Conservation (phyloP, 2,888 invertebrate species). For the Podabrus alpinus region DNA sequence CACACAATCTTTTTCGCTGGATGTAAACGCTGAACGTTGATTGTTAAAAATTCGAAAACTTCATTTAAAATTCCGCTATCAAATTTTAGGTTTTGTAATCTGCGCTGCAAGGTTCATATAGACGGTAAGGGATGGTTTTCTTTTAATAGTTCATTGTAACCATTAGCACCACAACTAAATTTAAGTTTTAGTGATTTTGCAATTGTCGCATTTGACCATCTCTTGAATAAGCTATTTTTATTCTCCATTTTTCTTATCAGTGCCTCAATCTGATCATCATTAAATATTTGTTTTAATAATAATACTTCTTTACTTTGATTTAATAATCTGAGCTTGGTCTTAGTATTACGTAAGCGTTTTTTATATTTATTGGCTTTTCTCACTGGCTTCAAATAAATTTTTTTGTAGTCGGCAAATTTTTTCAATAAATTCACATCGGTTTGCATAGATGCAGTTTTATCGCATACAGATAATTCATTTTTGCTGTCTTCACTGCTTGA, state of each 20-base stretch:
- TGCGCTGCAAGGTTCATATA: conserved; percentile 20
- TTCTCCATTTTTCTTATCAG: not conserved
- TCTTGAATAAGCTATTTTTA: not conserved
- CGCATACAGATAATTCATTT: too few species aligned
- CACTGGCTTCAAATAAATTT: too few species aligned
- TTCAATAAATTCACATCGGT: too few species aligned
- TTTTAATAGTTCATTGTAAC: conserved; percentile 26
- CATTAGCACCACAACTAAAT: conserved; percentile 25
- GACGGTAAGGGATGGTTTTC: conserved; percentile 26
- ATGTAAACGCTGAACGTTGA: not conserved
- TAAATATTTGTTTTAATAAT: not conserved
- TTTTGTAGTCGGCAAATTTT: too few species aligned
- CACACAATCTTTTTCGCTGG: conserved; percentile 11
- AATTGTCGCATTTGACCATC: conserved; percentile 16
- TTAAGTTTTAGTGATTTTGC: conserved; percentile 18
- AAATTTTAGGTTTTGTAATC: conserved; percentile 26
- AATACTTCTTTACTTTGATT: not conserved
- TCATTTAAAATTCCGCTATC: not conserved
- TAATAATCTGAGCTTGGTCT: not conserved
- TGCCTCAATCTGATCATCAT: conserved; percentile 2
- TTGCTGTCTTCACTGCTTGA: not conserved
- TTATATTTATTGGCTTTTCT: not conserved
- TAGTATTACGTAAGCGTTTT: not conserved
- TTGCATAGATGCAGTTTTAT: too few species aligned
- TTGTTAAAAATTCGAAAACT: not conserved